These are phyloP conservation scores for Brachyhypopomus occidentalis DNA, from an alignment of 2,113 vertebrate species.

Conservation along the genomic window DNA sequence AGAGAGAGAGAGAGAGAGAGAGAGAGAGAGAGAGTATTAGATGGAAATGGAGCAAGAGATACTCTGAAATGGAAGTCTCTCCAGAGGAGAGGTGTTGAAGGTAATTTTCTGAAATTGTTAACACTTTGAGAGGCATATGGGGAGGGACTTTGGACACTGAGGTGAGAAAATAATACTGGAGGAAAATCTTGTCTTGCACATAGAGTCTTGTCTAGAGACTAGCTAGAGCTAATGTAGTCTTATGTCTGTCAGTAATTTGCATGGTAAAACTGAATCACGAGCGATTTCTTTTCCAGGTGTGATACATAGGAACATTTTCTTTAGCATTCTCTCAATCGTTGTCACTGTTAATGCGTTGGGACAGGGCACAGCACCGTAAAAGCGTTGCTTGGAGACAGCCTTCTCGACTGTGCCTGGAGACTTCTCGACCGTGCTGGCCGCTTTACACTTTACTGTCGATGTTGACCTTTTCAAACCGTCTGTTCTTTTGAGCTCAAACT, in stretches of 20 bases:
- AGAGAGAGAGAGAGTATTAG: conserved; percentile 8
- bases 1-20: background rate
- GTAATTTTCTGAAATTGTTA: conserved; percentile 36
- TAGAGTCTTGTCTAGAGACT: conserved; percentile 11
- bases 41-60: background rate
- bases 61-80: conserved; percentile 17
- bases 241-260: conserved; percentile 2
- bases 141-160: conserved; percentile 11
- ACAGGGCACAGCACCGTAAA: background rate
- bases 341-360: background rate
- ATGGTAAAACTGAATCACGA: conserved; percentile 11
- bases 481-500: conserved; percentile 7
- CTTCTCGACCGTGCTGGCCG: background rate
- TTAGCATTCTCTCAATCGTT: background rate
- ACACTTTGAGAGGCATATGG: conserved; percentile 25
- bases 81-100: conserved; percentile 25
- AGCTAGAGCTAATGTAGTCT: conserved; percentile 10
- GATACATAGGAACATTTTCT: background rate
- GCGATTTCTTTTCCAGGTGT: conserved; percentile 20
- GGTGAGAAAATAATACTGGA: conserved; percentile 29
- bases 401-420: no score
- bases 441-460: conserved; percentile 14
- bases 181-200: conserved; percentile 15
- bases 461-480: conserved; percentile 33
- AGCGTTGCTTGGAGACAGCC: conserved; percentile 21